phyloP scores from a whole-genome alignment of 2,113 vertebrate genomes.

The Guaruba guarouba region DNA sequence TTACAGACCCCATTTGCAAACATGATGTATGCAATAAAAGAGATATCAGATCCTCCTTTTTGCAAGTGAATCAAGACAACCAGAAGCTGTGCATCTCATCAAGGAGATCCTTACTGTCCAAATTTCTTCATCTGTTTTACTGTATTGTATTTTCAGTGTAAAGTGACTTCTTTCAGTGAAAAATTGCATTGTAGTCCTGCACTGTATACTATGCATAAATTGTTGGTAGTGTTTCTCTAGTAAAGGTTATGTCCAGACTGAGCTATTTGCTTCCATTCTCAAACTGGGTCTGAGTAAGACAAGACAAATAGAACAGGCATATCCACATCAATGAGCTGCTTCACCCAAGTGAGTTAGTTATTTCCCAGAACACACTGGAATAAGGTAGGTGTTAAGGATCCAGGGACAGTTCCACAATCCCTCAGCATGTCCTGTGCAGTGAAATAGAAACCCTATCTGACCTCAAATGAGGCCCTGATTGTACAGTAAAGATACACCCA shows the following conservation, averaged over 20 bases:
- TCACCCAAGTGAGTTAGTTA: not conserved
- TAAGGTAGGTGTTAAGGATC: not conserved
- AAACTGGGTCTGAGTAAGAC: not conserved
- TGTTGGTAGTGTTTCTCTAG: not conserved
- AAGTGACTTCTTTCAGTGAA: not conserved
- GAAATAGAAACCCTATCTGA: accelerated
- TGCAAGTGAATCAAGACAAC: not conserved
- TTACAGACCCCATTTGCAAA: not conserved
- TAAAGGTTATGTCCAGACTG: not conserved
- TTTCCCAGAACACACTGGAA: not conserved
- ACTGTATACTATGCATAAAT: not conserved
- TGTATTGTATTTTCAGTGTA: not conserved
- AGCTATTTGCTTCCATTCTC: not conserved
- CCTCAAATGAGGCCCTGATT: not conserved
- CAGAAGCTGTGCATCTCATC: not conserved
- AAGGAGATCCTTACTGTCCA: not conserved
- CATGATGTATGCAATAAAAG: not conserved
- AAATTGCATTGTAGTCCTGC: not conserved
- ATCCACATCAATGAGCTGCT: not conserved
- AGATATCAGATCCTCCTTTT: not conserved
- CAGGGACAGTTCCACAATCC: not conserved
- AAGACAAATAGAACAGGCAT: not conserved
- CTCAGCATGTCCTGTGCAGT: not conserved
- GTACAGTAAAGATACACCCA: not conserved
- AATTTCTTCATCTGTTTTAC: not conserved